Evolutionary conservation across 2,113 vertebrate species (phyloP).

Genomic region (Microcebus ravelobensis): DNA sequence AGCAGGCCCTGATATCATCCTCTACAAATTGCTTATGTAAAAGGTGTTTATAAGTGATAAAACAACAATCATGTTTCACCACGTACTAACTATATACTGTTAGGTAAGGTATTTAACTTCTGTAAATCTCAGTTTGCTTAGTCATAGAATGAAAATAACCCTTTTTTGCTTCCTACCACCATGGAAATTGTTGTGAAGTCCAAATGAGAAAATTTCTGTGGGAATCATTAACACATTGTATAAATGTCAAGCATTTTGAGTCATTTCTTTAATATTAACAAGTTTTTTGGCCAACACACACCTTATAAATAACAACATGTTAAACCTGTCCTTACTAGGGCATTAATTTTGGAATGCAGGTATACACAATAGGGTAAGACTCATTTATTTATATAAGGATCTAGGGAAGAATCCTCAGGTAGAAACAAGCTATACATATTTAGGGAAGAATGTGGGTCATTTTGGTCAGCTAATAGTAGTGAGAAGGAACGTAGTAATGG

Average conservation of each 20-base stretch:
- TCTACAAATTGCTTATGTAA: background rate
- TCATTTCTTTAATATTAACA: conserved; percentile 11
- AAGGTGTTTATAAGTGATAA: conserved; percentile 7
- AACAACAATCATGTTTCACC: background rate
- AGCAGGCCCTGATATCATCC: background rate
- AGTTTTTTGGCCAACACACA: background rate
- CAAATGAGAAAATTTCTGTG: conserved; percentile 18
- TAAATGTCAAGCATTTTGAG: background rate
- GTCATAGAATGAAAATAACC: background rate
- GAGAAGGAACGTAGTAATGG: background rate
- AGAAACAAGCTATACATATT: background rate
- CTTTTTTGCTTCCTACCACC: background rate
- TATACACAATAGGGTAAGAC: background rate
- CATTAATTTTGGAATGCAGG: background rate
- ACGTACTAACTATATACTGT: background rate
- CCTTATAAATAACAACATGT: background rate
- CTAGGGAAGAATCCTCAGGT: background rate
- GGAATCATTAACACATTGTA: background rate
- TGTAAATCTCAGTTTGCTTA: conserved; percentile 32
- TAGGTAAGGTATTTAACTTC: background rate
- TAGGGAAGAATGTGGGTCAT: background rate
- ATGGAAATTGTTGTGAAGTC: background rate
- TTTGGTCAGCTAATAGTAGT: background rate
- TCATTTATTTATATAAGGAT: background rate
- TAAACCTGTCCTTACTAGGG: background rate